Evolutionary conservation across 2,113 vertebrate genomes (phyloP), one percentile per base, ranked within the genome.

Genomic region (Eira barbara): DNA sequence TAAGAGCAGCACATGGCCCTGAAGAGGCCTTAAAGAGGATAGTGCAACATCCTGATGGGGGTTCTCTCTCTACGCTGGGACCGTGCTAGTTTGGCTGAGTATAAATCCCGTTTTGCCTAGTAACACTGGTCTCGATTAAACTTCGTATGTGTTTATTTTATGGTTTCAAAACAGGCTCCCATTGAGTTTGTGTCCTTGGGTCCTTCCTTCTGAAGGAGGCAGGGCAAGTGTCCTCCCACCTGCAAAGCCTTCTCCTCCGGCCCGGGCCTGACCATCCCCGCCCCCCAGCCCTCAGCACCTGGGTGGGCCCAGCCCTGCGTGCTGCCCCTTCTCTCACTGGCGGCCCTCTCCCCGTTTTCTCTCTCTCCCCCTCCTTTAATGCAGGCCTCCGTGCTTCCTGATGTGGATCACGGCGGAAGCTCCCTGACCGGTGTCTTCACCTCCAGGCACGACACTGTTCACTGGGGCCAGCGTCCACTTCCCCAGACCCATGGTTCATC

Each of bases 241-340:
- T 29, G 9, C 31, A 9, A 13, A 21, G 31, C 27, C 23, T 65
- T 34, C 13, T 31, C 3, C 0, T 36, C 3, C 0, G 1, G 29
- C 34, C 57, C 42, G 0, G 42, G n/a, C 39, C 42, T 59, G 21
- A 21, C 10, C 36, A 23, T 11, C 23, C 25, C 2, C 6, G 8
- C 7, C 14, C 18, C 21, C 74, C 4, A 3, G 34, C 12, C 7
- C 82, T 57, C 74, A 49, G 55, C 20, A 47, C 29, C 82, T 47
- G 0, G 36, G 23, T 12, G 6, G 6, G 49, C 67, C 67, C 23
- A 61, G 45, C 6, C 18, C n/a, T 3, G 0, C 0, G 6, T 85
- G n/a, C 71, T n/a, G 20, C 45, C 69, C 17, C 10, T 59, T n/a
- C 23, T 91, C 4, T 18, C 29, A 5, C 17, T n/a, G 29, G 4